These are phyloP conservation scores for Poecile atricapillus DNA, from an alignment of 2,113 vertebrate species.

Conservation along the genomic window DNA sequence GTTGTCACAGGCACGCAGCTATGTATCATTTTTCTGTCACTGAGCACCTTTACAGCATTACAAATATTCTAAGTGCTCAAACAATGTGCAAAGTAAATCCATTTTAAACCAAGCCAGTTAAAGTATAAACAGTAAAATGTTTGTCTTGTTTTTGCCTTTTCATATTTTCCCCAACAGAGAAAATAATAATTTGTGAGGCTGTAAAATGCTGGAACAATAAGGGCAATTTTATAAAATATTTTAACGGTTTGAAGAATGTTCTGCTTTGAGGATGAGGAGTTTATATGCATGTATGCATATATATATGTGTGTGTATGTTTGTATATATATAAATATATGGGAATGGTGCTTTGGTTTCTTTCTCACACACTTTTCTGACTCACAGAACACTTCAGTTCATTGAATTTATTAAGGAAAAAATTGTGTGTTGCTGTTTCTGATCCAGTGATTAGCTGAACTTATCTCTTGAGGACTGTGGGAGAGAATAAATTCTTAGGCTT, in stretches of 20 bases:
- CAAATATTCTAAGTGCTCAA: slow-evolving; percentile 31
- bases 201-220: slow-evolving; percentile 27
- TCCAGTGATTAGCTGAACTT: slow-evolving; percentile 1
- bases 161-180: neutral
- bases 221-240: neutral
- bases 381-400: neutral
- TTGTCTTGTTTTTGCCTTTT: neutral
- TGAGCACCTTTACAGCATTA: slow-evolving; percentile 16
- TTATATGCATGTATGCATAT: fast-evolving
- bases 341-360: neutral
- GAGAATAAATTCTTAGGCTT: neutral
- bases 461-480: neutral
- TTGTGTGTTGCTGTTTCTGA: neutral
- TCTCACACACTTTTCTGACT: neutral
- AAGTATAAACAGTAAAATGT: neutral
- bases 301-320: neutral
- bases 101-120: neutral
- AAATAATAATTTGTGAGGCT: neutral
- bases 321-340: too few relatives aligned
- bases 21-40: slow-evolving; percentile 30
- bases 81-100: neutral
- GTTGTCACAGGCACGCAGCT: slow-evolving; percentile 26
- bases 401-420: slow-evolving; percentile 17
- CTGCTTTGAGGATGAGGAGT: neutral
- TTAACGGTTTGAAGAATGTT: neutral